phyloP scores from a whole-genome alignment of 1,140 invertebrate genomes.

The Planococcus citri region DNA sequence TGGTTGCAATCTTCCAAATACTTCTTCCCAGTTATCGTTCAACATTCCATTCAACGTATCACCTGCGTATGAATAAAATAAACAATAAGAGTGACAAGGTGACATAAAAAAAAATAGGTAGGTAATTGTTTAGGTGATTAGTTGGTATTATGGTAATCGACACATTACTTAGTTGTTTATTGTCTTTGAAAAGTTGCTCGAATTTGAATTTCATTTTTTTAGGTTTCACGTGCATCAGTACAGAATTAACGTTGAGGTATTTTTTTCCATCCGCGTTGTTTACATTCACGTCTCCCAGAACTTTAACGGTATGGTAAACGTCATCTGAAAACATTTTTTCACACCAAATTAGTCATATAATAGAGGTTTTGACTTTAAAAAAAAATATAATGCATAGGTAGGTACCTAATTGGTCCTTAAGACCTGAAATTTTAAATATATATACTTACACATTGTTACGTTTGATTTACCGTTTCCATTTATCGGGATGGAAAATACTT shows the following conservation, averaged over 20 bases:
- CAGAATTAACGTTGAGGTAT: neutral
- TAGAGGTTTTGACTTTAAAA: neutral
- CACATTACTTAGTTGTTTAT: neutral
- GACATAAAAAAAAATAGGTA: too few species aligned
- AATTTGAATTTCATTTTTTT: slow-evolving; percentile 1
- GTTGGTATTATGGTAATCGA: too few species aligned
- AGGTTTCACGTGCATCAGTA: neutral
- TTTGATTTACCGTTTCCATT: slow-evolving; percentile 2
- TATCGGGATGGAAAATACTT: neutral
- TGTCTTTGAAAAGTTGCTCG: neutral
- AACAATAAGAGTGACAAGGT: too few species aligned
- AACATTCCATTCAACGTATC: neutral
- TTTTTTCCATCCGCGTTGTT: neutral
- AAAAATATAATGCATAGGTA: too few species aligned
- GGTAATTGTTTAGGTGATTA: too few species aligned
- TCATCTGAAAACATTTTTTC: neutral
- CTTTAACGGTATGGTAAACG: neutral
- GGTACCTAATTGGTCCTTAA: too few species aligned
- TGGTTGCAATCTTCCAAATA: neutral
- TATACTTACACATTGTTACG: neutral
- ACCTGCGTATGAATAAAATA: neutral
- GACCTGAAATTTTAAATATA: neutral
- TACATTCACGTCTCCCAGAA: neutral
- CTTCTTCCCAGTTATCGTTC: neutral
- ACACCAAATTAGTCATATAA: neutral